Conservation (phyloP, 2,113 vertebrate genomes). For the Zapus hudsonius region DNA sequence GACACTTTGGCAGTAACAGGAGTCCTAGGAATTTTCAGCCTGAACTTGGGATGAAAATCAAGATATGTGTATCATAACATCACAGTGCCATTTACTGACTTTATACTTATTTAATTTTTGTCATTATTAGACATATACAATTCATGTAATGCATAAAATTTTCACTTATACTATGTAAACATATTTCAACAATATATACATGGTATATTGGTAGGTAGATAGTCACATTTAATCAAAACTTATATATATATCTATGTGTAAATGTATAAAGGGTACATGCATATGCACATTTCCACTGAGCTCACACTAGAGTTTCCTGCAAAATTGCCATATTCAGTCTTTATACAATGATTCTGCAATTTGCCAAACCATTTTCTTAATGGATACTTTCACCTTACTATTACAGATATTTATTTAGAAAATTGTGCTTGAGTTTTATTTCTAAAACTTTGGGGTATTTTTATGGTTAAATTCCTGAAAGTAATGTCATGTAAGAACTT, state of each 20-base stretch:
- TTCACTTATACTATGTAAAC: not conserved
- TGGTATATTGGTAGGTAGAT: not conserved
- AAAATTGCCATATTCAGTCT: not conserved
- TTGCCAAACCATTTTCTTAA: not conserved
- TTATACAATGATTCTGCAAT: not conserved
- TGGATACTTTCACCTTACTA: not conserved
- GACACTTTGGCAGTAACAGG: not conserved
- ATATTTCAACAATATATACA: not conserved
- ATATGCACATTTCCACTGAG: not conserved
- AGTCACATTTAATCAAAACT: too few species aligned
- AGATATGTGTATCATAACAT: not conserved
- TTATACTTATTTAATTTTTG: not conserved
- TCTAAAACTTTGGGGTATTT: not conserved
- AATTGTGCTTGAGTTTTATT: conserved; percentile 29
- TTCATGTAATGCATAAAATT: not conserved
- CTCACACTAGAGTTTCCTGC: not conserved
- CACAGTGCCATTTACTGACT: not conserved
- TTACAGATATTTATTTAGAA: not conserved
- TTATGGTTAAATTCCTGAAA: conserved; percentile 14
- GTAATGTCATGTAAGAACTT: not conserved
- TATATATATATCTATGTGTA: not conserved
- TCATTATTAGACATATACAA: not conserved
- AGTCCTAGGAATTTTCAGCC: not conserved
- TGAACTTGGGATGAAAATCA: not conserved
- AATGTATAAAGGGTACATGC: not conserved